Percentiles rank a stretch among this genome's conserved stretches.
These are phyloP conservation scores for Slavum lentiscoides DNA, from an alignment of 2,888 invertebrate species.

Conservation along the genomic window DNA sequence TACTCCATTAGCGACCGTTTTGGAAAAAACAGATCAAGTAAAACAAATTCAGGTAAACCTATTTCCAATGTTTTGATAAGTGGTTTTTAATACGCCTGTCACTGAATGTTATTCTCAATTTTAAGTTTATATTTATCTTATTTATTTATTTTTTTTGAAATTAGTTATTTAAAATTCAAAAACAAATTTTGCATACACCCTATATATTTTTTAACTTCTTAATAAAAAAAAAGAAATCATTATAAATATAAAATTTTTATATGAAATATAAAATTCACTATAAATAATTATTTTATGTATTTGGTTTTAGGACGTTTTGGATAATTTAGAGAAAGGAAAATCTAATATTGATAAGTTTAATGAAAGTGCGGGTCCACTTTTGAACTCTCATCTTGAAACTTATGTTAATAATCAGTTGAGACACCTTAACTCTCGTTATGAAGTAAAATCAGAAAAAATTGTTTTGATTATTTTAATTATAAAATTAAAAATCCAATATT, in stretches of 20 bases:
- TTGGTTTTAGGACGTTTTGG: slow-evolving; percentile 68
- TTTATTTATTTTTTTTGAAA: not conserved
- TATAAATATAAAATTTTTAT: not conserved
- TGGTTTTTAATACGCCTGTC: not conserved
- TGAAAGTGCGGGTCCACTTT: slow-evolving; percentile 73
- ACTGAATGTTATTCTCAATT: not conserved
- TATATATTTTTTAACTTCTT: too few species aligned
- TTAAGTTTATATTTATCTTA: not conserved
- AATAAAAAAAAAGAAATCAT: too few species aligned
- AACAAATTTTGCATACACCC: not conserved
- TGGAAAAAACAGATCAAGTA: slow-evolving; percentile 84
- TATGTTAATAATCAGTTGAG: slow-evolving; percentile 86
- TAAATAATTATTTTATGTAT: not conserved
- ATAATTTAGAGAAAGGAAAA: slow-evolving; percentile 76
- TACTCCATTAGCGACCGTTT: slow-evolving; percentile 75
- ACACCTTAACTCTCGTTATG: slow-evolving; percentile 83
- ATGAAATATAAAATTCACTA: not conserved
- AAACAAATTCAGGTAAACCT: slow-evolving; percentile 66
- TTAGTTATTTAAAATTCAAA: not conserved
- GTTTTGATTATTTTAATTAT: slow-evolving; percentile 14
- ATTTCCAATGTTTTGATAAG: not conserved
- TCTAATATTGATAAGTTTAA: slow-evolving; percentile 82
- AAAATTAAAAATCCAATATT: slow-evolving; percentile 36
- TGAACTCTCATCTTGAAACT: slow-evolving; percentile 82
- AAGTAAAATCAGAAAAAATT: slow-evolving; percentile 60